A percentile compares a stretch with the other conserved stretches of the same genome.
Conservation (phyloP, 2,797 vertebrate genomes). For the Todus mexicanus region DNA sequence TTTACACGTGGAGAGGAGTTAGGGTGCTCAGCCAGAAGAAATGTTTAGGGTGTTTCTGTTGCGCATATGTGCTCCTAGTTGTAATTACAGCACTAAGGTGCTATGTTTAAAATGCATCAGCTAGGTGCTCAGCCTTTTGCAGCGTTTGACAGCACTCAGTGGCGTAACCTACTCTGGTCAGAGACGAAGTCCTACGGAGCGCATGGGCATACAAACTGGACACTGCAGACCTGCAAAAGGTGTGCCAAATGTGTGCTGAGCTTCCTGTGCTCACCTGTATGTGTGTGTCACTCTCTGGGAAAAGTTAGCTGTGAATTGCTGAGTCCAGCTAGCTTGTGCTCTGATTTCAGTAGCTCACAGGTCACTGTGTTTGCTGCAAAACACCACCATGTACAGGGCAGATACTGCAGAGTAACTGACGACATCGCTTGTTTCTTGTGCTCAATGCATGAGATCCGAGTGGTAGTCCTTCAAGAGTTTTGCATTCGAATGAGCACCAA, state of each 20-base stretch:
- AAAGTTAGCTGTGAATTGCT: neutral
- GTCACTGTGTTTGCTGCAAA: neutral
- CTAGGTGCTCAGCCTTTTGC: neutral
- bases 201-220: fast-evolving
- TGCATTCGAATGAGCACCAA: neutral
- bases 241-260: neutral
- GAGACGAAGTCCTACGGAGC: neutral
- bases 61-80: neutral
- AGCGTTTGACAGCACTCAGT: neutral
- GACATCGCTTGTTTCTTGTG: neutral
- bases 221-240: neutral
- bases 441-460: fast-evolving
- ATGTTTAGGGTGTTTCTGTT: neutral
- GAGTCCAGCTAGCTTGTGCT: fast-evolving
- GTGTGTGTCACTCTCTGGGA: neutral
- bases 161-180: neutral
- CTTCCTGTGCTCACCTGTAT: neutral
- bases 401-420: neutral
- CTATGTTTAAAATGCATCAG: neutral
- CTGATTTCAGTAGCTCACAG: neutral
- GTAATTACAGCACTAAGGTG: neutral
- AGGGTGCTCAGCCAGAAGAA: neutral
- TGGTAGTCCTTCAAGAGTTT: neutral
- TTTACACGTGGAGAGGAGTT: neutral
- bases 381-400: fast-evolving